Conservation (phyloP, 1,140 invertebrate genomes). For the Megalonaias nervosa region DNA sequence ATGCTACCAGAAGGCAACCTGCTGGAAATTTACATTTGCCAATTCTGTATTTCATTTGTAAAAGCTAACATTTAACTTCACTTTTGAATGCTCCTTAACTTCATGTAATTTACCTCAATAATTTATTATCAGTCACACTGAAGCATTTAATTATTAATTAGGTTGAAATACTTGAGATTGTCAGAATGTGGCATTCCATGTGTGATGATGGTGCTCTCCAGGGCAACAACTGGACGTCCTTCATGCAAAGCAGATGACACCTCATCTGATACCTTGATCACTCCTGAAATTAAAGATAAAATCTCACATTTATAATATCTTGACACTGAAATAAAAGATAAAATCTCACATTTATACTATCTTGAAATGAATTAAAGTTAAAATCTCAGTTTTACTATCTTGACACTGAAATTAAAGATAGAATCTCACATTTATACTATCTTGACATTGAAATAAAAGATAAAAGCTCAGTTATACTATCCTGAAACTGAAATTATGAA, state of each 20-base stretch:
- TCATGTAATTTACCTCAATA: not conserved
- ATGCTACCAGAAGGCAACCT: too few relatives aligned
- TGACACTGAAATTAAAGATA: conserved; percentile 38
- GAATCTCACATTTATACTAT: not conserved
- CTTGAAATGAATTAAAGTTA: conserved; percentile 12
- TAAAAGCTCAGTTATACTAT: too few relatives aligned
- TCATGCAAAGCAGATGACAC: conserved; percentile 58
- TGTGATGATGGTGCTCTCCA: conserved; percentile 98
- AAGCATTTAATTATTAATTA: not conserved
- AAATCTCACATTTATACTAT: not conserved
- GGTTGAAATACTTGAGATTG: conserved; percentile 80
- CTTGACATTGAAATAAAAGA: too few relatives aligned
- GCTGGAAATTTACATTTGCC: too few relatives aligned
- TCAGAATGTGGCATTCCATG: conserved; percentile 98
- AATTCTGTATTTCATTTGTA: too few relatives aligned
- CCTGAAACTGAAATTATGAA: too few relatives aligned
- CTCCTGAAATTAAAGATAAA: conserved; percentile 42
- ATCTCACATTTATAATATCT: not conserved
- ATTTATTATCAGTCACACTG: not conserved
- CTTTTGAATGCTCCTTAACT: not conserved
- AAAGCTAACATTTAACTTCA: not conserved
- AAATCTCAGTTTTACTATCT: not conserved
- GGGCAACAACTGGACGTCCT: conserved; percentile 85
- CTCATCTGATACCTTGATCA: conserved; percentile 57
- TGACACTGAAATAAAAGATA: conserved; percentile 23